Evolutionary conservation across 2,888 invertebrate genomes (phyloP), one percentile per base, ranked within the genome.

Genomic region (Acheta domesticus): DNA sequence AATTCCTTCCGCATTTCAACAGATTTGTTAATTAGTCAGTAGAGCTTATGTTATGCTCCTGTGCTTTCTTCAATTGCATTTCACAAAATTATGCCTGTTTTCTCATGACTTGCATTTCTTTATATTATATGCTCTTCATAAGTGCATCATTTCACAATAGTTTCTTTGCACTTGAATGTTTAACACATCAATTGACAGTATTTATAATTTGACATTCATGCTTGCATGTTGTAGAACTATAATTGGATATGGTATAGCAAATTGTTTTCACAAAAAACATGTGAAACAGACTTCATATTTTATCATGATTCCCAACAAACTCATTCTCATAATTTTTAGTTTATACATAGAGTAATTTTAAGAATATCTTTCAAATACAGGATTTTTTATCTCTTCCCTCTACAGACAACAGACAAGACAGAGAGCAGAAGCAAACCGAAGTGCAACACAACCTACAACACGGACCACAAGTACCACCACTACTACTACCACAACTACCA

Each of bases 391-490:
- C 48, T 76, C 49, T 80, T 81, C 79, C 79, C 74, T 75, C 80
- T 77, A 50, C 81, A 81, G 81, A 80, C 80, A 50, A 78, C 78
- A 80, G 79, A 77, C 79, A 49, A 80, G 79, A 73, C 75, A 76
- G 62, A 81, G 81, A 74, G 77, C 21, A 77, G 77, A 77, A 74
- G 48, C 19, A 19, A 75, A 75, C 75, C n/a, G 21, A n/a, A 48
- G n/a, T 48, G 76, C 76, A 76, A 49, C 76, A 11, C 19, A 16
- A 74, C 78, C 20, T 20, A 48, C 74, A 73, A 48, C 76, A 49
- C 14, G 48, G 23, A 76, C 48, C 76, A 48, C 76, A 49, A 48
- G 48, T 76, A 76, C 48, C 76, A 76, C 76, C 48, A 48, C 76
- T 48, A 48, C 49, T 8, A 76, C 50, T 21, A 77, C 36, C 23